Percentiles rank a stretch among this genome's conserved stretches.
phyloP scores from a whole-genome alignment of 92 coral and sea anemone species.

The Desmophyllum pertusum region DNA sequence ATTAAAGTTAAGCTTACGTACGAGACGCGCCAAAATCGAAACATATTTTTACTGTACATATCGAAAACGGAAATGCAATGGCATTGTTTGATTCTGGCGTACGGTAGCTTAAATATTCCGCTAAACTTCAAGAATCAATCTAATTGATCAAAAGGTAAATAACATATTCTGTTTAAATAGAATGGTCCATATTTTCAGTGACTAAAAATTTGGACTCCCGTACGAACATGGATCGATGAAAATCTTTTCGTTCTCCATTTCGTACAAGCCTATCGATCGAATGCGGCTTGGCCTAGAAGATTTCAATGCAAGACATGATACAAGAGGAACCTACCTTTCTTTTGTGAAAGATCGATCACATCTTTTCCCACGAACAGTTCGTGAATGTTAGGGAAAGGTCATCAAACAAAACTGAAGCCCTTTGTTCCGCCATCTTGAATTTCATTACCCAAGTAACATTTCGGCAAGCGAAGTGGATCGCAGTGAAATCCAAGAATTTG shows the following conservation, averaged over 20 bases:
- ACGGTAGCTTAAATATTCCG: neutral
- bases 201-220: neutral
- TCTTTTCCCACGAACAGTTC: neutral
- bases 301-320: neutral
- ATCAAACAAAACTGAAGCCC: neutral
- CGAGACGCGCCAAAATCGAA: neutral
- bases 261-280: neutral
- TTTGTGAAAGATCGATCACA: neutral
- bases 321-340: neutral
- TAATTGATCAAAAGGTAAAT: neutral
- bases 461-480: conserved; percentile 1
- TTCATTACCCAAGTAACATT: neutral
- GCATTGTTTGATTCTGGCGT: neutral
- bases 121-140: neutral
- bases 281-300: neutral
- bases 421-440: conserved; percentile 14
- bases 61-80: neutral
- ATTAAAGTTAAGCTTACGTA: neutral
- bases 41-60: too few species aligned
- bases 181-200: neutral
- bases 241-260: neutral
- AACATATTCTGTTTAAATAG: neutral
- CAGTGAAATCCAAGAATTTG: too few species aligned
- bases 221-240: neutral
- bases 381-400: neutral